Percentiles rank a stretch among this genome's conserved stretches.
Conservation (phyloP, 2,113 vertebrate species). For the Sinocyclocheilus grahami region DNA sequence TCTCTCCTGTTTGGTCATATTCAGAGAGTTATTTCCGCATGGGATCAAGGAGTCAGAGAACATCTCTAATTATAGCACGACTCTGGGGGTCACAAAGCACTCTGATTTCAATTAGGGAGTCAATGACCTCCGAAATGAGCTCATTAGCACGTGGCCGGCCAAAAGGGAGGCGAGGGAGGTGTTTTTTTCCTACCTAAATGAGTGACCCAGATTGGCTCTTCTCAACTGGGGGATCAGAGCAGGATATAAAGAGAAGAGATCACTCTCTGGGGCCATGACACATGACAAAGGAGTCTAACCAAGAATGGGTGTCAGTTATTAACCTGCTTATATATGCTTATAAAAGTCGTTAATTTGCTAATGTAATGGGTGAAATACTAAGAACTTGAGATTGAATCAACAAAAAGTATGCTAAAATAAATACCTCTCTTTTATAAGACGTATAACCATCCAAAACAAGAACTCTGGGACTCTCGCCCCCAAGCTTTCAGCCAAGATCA, state of each 20-base stretch:
- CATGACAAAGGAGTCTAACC: constrained; percentile 29
- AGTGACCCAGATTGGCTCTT: constrained; percentile 56
- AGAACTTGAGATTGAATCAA: neutral
- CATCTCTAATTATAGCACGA: constrained; percentile 51
- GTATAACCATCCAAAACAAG: constrained; percentile 2
- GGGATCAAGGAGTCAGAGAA: constrained; percentile 42
- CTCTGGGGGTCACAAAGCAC: constrained; percentile 46
- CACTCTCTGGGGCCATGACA: constrained; percentile 39
- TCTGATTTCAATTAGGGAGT: constrained; percentile 56
- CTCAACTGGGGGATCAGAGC: constrained; percentile 31
- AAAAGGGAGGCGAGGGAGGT: constrained; percentile 47
- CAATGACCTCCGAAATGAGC: constrained; percentile 56
- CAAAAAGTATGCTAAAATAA: neutral
- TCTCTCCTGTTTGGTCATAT: constrained; percentile 23
- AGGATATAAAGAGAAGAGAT: constrained; percentile 46
- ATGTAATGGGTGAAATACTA: neutral
- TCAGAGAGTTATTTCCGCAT: constrained; percentile 49
- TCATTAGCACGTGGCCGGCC: constrained; percentile 51
- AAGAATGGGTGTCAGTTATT: constrained; percentile 2
- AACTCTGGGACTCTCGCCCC: constrained; percentile 10
- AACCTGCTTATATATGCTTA: constrained; percentile 33
- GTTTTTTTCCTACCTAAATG: constrained; percentile 51
- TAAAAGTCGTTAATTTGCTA: neutral
- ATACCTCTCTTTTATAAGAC: neutral
- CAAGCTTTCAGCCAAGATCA: constrained; percentile 6